Conservation (phyloP, 2,797 vertebrate genomes). For the Etheostoma nigrum region DNA sequence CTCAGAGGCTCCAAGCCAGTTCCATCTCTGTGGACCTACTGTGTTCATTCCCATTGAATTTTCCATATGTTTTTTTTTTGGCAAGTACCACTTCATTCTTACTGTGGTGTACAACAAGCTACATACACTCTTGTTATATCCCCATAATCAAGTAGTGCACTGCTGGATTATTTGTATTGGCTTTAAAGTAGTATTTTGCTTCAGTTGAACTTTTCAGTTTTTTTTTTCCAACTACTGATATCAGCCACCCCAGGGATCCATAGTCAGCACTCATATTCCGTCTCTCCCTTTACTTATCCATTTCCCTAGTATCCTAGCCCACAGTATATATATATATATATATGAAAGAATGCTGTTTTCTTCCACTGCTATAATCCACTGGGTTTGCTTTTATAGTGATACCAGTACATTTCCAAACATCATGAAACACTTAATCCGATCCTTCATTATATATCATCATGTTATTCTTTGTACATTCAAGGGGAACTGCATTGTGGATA, state of each 20-base stretch:
- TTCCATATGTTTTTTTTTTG: constrained; percentile 59
- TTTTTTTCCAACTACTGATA: constrained; percentile 57
- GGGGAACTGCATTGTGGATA: constrained; percentile 46
- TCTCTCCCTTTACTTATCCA: constrained; percentile 49
- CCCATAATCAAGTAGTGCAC: constrained; percentile 59
- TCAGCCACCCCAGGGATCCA: constrained; percentile 60
- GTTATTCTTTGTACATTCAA: constrained; percentile 32
- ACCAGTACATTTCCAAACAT: too few species aligned
- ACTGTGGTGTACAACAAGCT: constrained; percentile 51
- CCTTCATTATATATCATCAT: too few species aligned
- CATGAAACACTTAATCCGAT: too few species aligned
- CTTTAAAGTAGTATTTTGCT: constrained; percentile 71
- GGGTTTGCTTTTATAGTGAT: too few species aligned
- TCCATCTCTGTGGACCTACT: constrained; percentile 59
- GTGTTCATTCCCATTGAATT: constrained; percentile 53
- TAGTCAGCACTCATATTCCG: constrained; percentile 63
- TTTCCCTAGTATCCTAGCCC: constrained; percentile 37
- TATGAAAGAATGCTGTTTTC: constrained; percentile 45
- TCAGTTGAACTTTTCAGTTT: constrained; percentile 63
- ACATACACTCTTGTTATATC: constrained; percentile 46
- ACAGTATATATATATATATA: constrained; percentile 36
- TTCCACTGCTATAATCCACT: not conserved
- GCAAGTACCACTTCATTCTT: constrained; percentile 36
- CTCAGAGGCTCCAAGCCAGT: constrained; percentile 56
- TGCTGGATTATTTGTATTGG: constrained; percentile 63